Percentiles rank a stretch among this genome's conserved stretches.
Evolutionary conservation across 2,797 vertebrate genomes (phyloP).

Genomic region (Melanotaenia pygmaea): DNA sequence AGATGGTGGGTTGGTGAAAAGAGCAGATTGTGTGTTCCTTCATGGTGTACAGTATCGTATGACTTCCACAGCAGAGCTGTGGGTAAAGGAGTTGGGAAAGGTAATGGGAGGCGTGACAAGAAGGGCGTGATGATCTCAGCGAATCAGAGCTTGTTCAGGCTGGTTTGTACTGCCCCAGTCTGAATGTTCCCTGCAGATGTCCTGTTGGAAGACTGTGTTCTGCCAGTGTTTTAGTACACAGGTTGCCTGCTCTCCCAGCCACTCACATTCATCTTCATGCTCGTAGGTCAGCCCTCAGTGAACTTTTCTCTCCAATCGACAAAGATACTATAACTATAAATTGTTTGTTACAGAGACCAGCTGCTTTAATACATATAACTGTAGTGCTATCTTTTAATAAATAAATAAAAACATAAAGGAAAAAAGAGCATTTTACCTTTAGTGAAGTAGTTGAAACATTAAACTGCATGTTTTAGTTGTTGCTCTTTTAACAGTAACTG

Average conservation of each 20-base stretch:
- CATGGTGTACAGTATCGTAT: constrained; percentile 58
- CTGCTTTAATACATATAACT: neutral
- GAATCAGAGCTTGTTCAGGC: constrained; percentile 65
- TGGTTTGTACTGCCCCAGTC: constrained; percentile 42
- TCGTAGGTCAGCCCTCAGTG: constrained; percentile 5
- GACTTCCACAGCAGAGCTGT: constrained; percentile 54
- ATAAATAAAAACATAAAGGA: neutral
- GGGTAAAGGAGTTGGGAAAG: constrained; percentile 37
- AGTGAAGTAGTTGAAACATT: neutral
- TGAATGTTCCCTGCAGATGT: constrained; percentile 61
- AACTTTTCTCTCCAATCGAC: constrained; percentile 1
- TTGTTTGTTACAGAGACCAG: constrained; percentile 14
- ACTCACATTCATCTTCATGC: constrained; percentile 22
- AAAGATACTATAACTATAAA: constrained; percentile 8
- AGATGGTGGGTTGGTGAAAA: constrained; percentile 38
- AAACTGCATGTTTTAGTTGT: neutral
- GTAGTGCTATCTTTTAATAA: neutral
- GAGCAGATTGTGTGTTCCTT: constrained; percentile 44
- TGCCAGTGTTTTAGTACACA: constrained; percentile 49
- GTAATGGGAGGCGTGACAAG: constrained; percentile 26
- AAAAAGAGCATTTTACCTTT: neutral
- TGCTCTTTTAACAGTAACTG: too few species aligned
- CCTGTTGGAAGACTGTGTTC: constrained; percentile 58
- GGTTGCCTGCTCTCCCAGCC: constrained; percentile 12
- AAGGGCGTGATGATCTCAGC: constrained; percentile 71